These are phyloP conservation scores for Calcarius lapponicus DNA, from an alignment of 2,797 vertebrate species.

Conservation along the genomic window DNA sequence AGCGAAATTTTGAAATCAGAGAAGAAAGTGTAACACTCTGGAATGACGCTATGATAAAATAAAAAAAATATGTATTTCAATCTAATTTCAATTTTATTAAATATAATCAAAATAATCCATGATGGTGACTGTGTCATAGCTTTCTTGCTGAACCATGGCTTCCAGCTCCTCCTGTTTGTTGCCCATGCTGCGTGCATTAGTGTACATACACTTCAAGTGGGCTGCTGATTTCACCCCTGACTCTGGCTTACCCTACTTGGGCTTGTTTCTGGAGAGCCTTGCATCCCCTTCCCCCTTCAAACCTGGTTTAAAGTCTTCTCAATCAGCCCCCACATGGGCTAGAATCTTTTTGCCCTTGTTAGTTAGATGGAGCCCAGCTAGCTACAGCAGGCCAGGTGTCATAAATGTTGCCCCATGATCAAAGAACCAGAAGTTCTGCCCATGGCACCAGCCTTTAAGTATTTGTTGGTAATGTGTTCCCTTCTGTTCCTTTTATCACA, in stretches of 20 bases:
- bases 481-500: background rate
- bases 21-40: background rate
- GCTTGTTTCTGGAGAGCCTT: background rate
- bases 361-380: background rate
- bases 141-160: background rate
- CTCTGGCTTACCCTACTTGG: background rate
- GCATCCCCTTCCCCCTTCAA: background rate
- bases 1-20: background rate
- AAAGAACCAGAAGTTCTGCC: background rate
- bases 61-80: background rate
- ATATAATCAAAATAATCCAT: background rate
- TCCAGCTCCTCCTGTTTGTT: background rate
- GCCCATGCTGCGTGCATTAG: background rate
- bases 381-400: background rate
- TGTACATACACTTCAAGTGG: background rate
- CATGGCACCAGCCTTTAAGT: no score
- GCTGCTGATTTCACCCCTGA: background rate
- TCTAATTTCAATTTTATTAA: background rate
- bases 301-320: background rate
- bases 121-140: background rate
- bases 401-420: background rate
- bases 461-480: no score
- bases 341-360: background rate
- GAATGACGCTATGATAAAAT: background rate
- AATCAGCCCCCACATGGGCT: background rate